Base-by-base conservation (phyloP, 53 echinoderm and acorn worm species). In the Patiria pectinifera region DNA sequence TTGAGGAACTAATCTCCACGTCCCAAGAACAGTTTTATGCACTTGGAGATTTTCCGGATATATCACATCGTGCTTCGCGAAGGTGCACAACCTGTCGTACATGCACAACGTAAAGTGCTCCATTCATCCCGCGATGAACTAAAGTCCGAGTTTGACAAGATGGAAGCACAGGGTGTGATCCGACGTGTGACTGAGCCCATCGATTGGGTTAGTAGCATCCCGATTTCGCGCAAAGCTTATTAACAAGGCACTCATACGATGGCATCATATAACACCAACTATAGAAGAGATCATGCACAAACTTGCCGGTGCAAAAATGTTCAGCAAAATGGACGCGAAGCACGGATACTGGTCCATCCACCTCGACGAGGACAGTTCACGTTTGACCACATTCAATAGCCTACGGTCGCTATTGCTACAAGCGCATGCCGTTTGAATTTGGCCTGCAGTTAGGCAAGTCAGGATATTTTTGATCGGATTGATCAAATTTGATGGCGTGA, bases 311-410 rank as follows among this genome's bases (percentile, higher is more conserved):
- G 87, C 92, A 45, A 87, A 84, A 49, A 85, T 94, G 2, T 95
- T 95, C 69, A 94, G 94, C 71, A 95, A 95, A 76, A 93, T 92
- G 2, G 94, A 94, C 24, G 92, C 94, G 18, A 85, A 89, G 46
- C 82, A 95, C 83, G 95, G 95, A 24, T 94, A 94, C 26, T 95
- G 95, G 95, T 92, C 92, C 59, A 71, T 95, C 61, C 78, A 87
- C 48, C 83, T 94, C 53, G 94, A 94, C 48, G 78, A 84, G 80
- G 90, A 92, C 18, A 87, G 86, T 59, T 62, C 61, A n/a, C 87
- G 76, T 24, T 86, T 25, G 84, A 92, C 58, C 45, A 87, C 84
- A 79, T 80, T 69, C 62, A 91, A 95, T 46, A 94, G 92, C 59
- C 95, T 95, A 88, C 21, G 94, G 94, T 21, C 92, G 92, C 2